These are phyloP conservation scores for Scaptomyza parva DNA, from an alignment of 2,888 invertebrate genomes.

Conservation along the genomic window DNA sequence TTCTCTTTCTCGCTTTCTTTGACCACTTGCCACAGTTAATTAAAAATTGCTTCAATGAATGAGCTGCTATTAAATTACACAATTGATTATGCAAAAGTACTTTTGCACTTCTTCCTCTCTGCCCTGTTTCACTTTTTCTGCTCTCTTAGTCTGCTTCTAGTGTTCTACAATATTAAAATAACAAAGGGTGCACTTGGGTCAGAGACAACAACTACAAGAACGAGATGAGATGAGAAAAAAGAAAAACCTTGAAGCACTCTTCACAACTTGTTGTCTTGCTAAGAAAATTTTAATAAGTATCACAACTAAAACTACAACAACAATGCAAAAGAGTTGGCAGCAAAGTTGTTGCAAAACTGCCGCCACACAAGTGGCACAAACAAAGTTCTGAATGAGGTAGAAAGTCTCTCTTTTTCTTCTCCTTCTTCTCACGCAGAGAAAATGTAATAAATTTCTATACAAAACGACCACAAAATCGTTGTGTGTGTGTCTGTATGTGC, in stretches of 20 bases:
- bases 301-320: constrained; percentile 33
- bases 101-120: constrained; percentile 38
- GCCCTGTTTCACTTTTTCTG: not conserved
- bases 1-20: not conserved
- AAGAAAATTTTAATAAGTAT: constrained; percentile 65
- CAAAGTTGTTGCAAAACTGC: constrained; percentile 61
- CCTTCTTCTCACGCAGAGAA: constrained; percentile 45
- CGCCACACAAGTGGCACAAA: constrained; percentile 61
- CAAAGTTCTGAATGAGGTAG: constrained; percentile 60
- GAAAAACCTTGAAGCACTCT: constrained; percentile 33
- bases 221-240: too few species aligned
- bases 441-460: constrained; percentile 75
- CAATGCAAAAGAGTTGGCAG: constrained; percentile 48
- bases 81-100: constrained; percentile 62
- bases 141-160: not conserved
- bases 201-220: constrained; percentile 33
- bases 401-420: constrained; percentile 29
- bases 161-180: constrained; percentile 52
- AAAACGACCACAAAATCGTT: constrained; percentile 72
- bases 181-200: constrained; percentile 59
- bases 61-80: constrained; percentile 59
- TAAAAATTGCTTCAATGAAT: constrained; percentile 60
- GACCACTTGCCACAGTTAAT: constrained; percentile 53
- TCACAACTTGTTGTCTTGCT: constrained; percentile 50
- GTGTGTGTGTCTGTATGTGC: constrained; percentile 26